phyloP scores from a whole-genome alignment of 2,888 invertebrate genomes.

The Drosophila algonquin region DNA sequence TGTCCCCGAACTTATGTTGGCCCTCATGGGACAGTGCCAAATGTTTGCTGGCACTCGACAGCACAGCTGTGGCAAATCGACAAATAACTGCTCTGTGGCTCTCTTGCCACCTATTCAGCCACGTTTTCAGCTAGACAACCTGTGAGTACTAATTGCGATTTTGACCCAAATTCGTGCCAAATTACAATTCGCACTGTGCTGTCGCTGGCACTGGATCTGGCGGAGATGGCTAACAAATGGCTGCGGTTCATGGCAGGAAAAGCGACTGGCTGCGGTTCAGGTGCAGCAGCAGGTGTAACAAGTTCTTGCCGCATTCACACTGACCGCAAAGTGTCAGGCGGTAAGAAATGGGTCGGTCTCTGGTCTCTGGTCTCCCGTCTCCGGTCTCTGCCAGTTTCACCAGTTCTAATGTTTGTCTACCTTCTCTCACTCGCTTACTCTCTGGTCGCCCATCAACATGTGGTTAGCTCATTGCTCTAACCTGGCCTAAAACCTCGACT shows the following conservation, averaged over 20 bases:
- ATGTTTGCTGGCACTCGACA: conserved; percentile 35
- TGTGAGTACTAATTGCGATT: conserved; percentile 71
- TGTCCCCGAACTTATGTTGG: conserved; percentile 16
- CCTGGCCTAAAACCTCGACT: conserved; percentile 3
- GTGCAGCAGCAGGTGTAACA: conserved; percentile 74
- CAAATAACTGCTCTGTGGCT: conserved; percentile 2
- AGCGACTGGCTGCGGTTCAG: conserved; percentile 1
- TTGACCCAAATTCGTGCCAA: conserved; percentile 76
- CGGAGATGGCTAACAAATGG: conserved; percentile 35
- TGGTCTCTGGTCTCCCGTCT: too few relatives aligned
- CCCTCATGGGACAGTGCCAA: conserved; percentile 33
- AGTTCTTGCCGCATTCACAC: conserved; percentile 69
- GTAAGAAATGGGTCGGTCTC: conserved; percentile 66
- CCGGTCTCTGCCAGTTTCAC: conserved; percentile 53
- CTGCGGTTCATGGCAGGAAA: neutral
- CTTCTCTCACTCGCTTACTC: conserved; percentile 2
- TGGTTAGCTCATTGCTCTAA: conserved; percentile 74
- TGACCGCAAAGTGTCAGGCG: conserved; percentile 71
- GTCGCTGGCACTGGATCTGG: neutral
- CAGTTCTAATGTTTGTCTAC: conserved; percentile 42
- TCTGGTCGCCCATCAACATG: conserved; percentile 51
- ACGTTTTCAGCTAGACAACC: conserved; percentile 29
- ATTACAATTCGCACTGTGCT: conserved; percentile 63
- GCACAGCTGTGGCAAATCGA: conserved; percentile 16
- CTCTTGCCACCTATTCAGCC: neutral